Evolutionary conservation across 2,888 invertebrate species (phyloP).

Genomic region (Octonoba sinensis): DNA sequence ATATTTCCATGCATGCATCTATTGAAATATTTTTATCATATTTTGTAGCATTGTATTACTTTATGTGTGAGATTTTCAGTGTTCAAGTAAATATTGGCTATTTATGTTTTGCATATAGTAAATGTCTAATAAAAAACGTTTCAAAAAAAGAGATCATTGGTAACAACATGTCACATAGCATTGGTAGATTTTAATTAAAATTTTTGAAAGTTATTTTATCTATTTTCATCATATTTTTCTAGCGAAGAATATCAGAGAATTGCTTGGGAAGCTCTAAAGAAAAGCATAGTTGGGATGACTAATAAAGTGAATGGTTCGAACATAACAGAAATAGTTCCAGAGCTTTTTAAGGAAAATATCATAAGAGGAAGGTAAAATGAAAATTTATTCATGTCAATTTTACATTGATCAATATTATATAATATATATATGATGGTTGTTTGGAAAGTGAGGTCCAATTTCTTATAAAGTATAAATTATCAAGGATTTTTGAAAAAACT

Average conservation of each 20-base stretch:
- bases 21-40: background rate
- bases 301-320: slow-evolving; percentile 97
- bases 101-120: background rate
- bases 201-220: background rate
- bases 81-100: background rate
- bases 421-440: too few relatives aligned
- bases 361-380: slow-evolving; percentile 83
- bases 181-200: too few relatives aligned
- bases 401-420: too few relatives aligned
- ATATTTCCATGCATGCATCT: background rate
- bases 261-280: slow-evolving; percentile 98
- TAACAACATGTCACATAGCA: too few relatives aligned
- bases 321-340: slow-evolving; percentile 87
- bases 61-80: background rate
- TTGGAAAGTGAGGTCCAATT: too few relatives aligned
- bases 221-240: slow-evolving; percentile 42
- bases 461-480: too few relatives aligned
- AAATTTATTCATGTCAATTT: background rate
- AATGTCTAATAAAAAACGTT: too few relatives aligned
- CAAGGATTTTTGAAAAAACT: background rate
- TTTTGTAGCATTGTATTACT: background rate
- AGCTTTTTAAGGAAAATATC: slow-evolving; percentile 93
- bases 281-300: slow-evolving; percentile 96
- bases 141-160: too few relatives aligned
- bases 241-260: slow-evolving; percentile 94